Conservation (phyloP, 2,797 vertebrate species). For the Paramormyrops hopkinsi region DNA sequence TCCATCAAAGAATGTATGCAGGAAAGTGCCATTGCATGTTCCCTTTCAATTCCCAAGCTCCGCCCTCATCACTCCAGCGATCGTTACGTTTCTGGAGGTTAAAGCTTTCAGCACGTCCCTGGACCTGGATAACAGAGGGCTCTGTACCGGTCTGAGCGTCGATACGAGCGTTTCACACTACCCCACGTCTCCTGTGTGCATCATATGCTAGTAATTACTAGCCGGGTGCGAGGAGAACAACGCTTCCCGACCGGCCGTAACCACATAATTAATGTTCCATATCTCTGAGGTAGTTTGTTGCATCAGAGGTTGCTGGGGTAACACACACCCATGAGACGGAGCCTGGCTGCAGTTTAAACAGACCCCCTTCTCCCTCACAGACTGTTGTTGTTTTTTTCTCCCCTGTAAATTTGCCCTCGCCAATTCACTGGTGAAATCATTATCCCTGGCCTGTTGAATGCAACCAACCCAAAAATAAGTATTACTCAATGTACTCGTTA, state of each 20-base stretch:
- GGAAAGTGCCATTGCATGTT: neutral
- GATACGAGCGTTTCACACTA: neutral
- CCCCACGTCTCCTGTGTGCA: constrained; percentile 23
- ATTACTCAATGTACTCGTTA: constrained; percentile 20
- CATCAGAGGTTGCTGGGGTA: constrained; percentile 56
- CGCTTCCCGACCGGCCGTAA: constrained; percentile 53
- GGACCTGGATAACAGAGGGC: neutral
- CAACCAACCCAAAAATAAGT: constrained; percentile 19
- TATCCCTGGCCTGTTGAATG: constrained; percentile 24
- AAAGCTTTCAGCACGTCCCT: neutral
- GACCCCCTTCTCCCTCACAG: constrained; percentile 25
- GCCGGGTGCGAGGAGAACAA: constrained; percentile 46
- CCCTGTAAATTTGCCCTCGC: constrained; percentile 22
- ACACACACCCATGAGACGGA: constrained; percentile 53
- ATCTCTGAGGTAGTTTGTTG: constrained; percentile 43
- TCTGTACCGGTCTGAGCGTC: neutral
- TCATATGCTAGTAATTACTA: constrained; percentile 47
- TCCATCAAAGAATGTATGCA: neutral
- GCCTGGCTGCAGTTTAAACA: constrained; percentile 54
- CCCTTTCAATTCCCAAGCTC: neutral
- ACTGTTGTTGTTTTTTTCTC: constrained; percentile 9
- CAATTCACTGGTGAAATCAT: constrained; percentile 45
- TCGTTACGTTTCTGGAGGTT: neutral
- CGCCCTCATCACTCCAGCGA: neutral
- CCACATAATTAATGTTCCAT: constrained; percentile 53